Base-by-base conservation (phyloP, 2,113 vertebrate genomes). In the Felis chaus region DNA sequence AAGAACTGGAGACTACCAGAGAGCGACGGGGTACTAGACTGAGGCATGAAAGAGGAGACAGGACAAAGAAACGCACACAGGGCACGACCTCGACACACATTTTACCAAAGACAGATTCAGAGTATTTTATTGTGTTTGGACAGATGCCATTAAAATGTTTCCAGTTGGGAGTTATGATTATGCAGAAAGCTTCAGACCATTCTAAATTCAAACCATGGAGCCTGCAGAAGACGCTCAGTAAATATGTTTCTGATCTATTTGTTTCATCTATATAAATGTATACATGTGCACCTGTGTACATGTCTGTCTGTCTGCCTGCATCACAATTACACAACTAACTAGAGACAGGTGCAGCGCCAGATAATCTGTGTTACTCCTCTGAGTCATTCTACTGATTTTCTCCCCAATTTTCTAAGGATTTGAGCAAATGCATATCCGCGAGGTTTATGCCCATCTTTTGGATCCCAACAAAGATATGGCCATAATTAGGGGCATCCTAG, bases 281-380 rank as follows among this genome's bases (percentile, higher is more conserved):
- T 18, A 4, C 25, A 7, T 68, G n/a, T 33, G 3, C 31, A 57
- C 85, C 39, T 93, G 25, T 65, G 3, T 21, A 16, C 7, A 57
- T 14, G 2, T 71, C 45, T 23, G 4, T 83, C 50, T 31, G 10
- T 84, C 7, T 79, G 21, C 93, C 31, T 65, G 7, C 36, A 9
- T 89, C 61, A 74, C 55, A 89, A 29, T 78, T 50, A 79, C 11
- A 95, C 61, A 50, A 69, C 27, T 39, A 93, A 45, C 53, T 50
- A 74, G 31, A 85, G 39, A 36, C 2, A 14, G 10, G 2, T 29
- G 2, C 66, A 68, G 50, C 68, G 71, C 16, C 45, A 94, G 5
- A 41, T 12, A 94, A 63, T 92, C 65, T 48, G 7, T 79, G 4
- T 36, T 89, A 76, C 36, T 76, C 36, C 12, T 19, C 10, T 55